Base-by-base conservation (phyloP, 2,888 invertebrate genomes). In the Dromius quadrimaculatus region DNA sequence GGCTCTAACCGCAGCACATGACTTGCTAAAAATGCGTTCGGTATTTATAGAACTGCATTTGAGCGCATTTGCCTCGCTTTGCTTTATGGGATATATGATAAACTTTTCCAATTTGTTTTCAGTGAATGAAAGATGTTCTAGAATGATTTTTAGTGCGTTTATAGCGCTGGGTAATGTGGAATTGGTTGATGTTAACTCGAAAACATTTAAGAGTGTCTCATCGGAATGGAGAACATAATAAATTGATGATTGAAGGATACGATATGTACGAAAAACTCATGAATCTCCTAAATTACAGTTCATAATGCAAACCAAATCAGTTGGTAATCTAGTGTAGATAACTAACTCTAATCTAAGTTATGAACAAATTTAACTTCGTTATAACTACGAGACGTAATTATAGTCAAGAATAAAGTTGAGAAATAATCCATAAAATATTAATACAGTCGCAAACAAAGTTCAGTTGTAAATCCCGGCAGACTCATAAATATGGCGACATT, bases 101-200 rank as follows among this genome's bases (percentile, higher is more conserved):
- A 63, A 63, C 28, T 63, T 63, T 63, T 63, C 43, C 63, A 63
- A 63, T 63, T 63, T 63, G 43, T 43, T 63, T 63, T 23, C 23
- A 5, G 28, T n/a, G 43, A 32, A 28, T 28, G 45, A 23, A 43
- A 15, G 28, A 22, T 36, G 17, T 13, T 63, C 17, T 36, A 62
- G 13, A 41, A 23, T 23, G 6, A 15, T 8, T 4, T 47, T 47
- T 47, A 5, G 8, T 28, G n/a, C 23, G 11, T n/a, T 47, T 22
- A 54, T 54, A 28, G 28, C 23, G 9, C 28, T 13, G 50, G 15
- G 28, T 54, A 54, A 28, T 54, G 50, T 54, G 47, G 28, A 54
- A 54, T 54, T 54, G 28, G 15, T 28, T 54, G 50, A 17, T 28
- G 28, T 23, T 54, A 54, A 54, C 32, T 54, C 11, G 28, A 47